Base-by-base conservation (phyloP, 1,140 invertebrate species). In the Eufriesea mexicana region DNA sequence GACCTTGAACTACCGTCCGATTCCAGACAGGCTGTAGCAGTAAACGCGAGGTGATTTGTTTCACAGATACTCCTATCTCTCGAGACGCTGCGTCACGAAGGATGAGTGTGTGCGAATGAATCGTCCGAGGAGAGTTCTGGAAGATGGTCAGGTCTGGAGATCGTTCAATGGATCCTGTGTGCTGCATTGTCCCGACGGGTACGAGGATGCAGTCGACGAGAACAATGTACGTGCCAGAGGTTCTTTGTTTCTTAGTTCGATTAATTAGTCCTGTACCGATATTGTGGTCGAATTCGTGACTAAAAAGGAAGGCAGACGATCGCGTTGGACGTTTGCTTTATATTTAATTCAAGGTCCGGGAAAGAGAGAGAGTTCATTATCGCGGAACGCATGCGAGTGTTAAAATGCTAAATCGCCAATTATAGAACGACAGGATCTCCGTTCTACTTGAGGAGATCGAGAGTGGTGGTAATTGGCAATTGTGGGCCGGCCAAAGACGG, bases 21-120 rank as follows among this genome's bases (percentile, higher is more conserved):
- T 66, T 66, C 6, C 35, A 66, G 9, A 20, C 42, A 45, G 20
- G 23, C 42, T 66, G 45, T 66, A 66, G 35, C 64, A 9, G 35
- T 68, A 66, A 66, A 66, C 64, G 62, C 62, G 62, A 25, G 14
- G 25, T 28, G 14, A 78, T 57, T 23, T 66, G 68, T 54, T 83
- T 66, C 67, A n/a, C 68, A 93, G 92, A 85, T 91, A 86, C 54
- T 49, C 90, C 91, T 95, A 95, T 88, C 89, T 93, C 10, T 92
- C 94, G 64, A 92, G 96, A 66, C 90, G 96, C 66, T 96, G 96
- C 89, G 89, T 96, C 28, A 94, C 92, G 10, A 93, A 94, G 71
- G 77, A 90, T 2, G 94, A 96, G 84, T 96, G 96, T 86, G 47
- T 86, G 1, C 61, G 64, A 42, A 87, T 91, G 79, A 91, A 90